phyloP scores from a whole-genome alignment of 64 coral and sea anemone species.

The Montipora efflorescens region DNA sequence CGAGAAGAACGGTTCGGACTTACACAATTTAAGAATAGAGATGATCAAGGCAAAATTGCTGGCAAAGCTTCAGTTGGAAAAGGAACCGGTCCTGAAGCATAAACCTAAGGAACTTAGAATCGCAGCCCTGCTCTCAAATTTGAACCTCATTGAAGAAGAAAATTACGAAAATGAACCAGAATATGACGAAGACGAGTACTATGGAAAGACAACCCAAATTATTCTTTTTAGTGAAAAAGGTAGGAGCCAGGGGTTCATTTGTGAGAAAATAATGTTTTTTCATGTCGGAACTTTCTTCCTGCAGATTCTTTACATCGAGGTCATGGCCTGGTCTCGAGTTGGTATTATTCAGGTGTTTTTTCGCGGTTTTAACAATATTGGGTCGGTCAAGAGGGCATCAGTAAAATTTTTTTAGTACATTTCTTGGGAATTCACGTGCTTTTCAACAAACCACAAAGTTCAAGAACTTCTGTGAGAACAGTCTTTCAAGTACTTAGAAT shows the following conservation, averaged over 20 bases:
- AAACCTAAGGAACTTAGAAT: conserved; percentile 32
- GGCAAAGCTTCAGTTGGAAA: conserved; percentile 26
- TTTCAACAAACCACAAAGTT: conserved; percentile 14
- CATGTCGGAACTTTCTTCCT: conserved; percentile 5
- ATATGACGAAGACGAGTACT: background rate
- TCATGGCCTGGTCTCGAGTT: conserved; percentile 18
- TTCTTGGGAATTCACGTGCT: conserved; percentile 30
- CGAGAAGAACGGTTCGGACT: background rate
- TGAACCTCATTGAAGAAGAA: conserved; percentile 34
- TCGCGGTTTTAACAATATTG: conserved; percentile 10
- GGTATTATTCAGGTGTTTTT: conserved; percentile 24
- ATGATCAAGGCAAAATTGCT: conserved; percentile 41
- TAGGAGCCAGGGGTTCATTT: background rate
- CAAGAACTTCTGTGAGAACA: conserved; percentile 14
- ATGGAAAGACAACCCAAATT: conserved; percentile 34
- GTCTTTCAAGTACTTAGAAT: background rate
- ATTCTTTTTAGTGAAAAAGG: conserved; percentile 49
- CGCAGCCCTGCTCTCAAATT: conserved; percentile 14
- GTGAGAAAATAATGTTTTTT: background rate
- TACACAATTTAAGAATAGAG: conserved; percentile 26
- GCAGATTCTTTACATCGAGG: conserved; percentile 22
- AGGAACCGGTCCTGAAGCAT: conserved; percentile 10
- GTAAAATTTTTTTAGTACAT: conserved; percentile 21
- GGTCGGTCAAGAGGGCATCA: conserved; percentile 41
- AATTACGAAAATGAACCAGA: background rate